Conservation (phyloP, 2,113 vertebrate genomes). For the Megalops atlanticus region DNA sequence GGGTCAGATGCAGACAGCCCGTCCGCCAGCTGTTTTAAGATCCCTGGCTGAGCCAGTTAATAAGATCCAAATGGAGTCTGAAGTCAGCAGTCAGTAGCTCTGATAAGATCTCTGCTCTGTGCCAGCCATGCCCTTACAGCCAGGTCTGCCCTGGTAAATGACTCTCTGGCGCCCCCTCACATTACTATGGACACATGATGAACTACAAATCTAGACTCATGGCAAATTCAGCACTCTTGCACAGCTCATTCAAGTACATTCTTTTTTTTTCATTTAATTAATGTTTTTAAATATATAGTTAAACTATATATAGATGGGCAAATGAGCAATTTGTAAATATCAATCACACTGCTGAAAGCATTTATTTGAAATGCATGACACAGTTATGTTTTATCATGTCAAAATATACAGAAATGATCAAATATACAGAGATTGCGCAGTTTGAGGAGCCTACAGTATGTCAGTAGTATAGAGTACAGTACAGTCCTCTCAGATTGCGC, state of each 20-base stretch:
- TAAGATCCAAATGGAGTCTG: neutral
- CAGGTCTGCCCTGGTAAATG: neutral
- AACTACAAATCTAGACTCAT: neutral
- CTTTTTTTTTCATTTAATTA: neutral
- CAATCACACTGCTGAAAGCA: slow-evolving; percentile 8
- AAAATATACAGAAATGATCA: slow-evolving; percentile 18
- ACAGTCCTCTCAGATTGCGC: neutral
- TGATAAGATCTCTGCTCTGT: slow-evolving; percentile 15
- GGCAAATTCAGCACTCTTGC: too few species aligned
- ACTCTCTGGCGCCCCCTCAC: neutral
- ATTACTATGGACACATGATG: neutral
- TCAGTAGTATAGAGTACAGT: neutral
- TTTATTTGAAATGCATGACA: slow-evolving; percentile 17
- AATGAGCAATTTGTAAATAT: neutral
- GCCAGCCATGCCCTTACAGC: slow-evolving; percentile 7
- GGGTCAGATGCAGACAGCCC: too few species aligned
- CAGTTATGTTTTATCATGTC: neutral
- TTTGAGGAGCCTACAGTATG: neutral
- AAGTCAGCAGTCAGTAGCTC: slow-evolving; percentile 3
- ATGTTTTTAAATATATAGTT: neutral
- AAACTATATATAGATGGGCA: neutral
- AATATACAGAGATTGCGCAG: neutral
- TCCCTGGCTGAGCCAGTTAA: slow-evolving; percentile 12
- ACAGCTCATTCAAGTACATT: too few species aligned
- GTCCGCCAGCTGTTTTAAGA: neutral